A percentile compares a stretch with the other conserved stretches of the same genome.
Evolutionary conservation across 2,113 vertebrate genomes (phyloP).

Genomic region (Zosterops hypoxanthus): DNA sequence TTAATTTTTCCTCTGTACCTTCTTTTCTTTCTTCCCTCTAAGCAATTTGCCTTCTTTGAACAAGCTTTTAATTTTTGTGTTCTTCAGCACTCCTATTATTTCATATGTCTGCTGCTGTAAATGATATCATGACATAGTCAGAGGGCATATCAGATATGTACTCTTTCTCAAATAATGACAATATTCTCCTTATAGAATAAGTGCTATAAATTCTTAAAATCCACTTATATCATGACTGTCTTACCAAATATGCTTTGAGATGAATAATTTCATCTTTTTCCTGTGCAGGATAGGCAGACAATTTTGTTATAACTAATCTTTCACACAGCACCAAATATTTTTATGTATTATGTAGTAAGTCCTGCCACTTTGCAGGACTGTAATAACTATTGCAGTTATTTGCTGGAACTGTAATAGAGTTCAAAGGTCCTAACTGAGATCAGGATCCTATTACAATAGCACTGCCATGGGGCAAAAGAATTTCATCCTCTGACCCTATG

Average conservation of each 20-base stretch:
- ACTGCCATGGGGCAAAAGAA: not conserved
- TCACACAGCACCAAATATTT: not conserved
- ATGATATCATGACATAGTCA: not conserved
- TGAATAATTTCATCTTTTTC: not conserved
- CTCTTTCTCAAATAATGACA: not conserved
- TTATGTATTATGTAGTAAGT: not conserved
- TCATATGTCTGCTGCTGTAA: not conserved
- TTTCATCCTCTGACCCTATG: not conserved
- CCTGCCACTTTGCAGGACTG: not conserved
- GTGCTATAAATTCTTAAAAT: not conserved
- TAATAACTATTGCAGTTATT: not conserved
- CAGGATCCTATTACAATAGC: not conserved
- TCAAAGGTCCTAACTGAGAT: not conserved
- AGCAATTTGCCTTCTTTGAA: not conserved
- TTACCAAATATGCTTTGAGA: not conserved
- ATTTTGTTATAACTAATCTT: not conserved
- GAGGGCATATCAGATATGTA: not conserved
- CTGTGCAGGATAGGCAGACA: not conserved
- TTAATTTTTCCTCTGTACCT: not conserved
- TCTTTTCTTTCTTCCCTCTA: not conserved
- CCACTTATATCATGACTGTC: not conserved
- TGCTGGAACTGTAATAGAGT: not conserved
- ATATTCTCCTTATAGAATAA: not conserved
- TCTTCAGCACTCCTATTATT: not conserved
- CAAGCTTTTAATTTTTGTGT: not conserved